These are phyloP conservation scores for Ischnura elegans DNA, from an alignment of 2,888 invertebrate species.

Conservation along the genomic window DNA sequence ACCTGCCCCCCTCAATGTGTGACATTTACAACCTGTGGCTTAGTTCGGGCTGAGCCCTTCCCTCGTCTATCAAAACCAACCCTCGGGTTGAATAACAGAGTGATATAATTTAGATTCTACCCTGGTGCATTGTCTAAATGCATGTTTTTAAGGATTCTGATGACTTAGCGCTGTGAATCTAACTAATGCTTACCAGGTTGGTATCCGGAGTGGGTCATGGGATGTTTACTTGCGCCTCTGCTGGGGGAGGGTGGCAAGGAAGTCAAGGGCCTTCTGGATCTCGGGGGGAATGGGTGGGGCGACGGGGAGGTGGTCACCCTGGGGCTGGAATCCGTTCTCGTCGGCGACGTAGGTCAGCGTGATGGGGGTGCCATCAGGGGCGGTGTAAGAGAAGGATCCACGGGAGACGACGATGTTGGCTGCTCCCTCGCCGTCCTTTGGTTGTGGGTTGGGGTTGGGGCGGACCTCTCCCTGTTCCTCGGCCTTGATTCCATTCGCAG, in stretches of 20 bases:
- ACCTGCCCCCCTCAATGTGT: too few relatives aligned
- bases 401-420: constrained; percentile 76
- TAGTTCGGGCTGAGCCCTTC: too few relatives aligned
- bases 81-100: too few relatives aligned
- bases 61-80: too few relatives aligned
- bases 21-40: too few relatives aligned
- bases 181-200: too few relatives aligned
- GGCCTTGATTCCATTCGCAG: constrained; percentile 80
- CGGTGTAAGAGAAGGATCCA: constrained; percentile 85
- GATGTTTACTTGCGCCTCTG: constrained; percentile 5
- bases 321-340: constrained; percentile 88
- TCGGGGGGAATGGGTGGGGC: constrained; percentile 87
- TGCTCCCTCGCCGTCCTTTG: constrained; percentile 77
- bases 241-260: constrained; percentile 78
- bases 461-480: constrained; percentile 78
- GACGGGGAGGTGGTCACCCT: constrained; percentile 89
- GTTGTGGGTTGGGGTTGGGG: constrained; percentile 75
- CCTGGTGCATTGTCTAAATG: too few relatives aligned
- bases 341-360: constrained; percentile 85
- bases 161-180: too few relatives aligned
- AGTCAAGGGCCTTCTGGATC: constrained; percentile 82
- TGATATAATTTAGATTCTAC: too few relatives aligned
- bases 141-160: too few relatives aligned
- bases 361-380: constrained; percentile 84
- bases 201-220: background rate